Base-by-base conservation (phyloP, 2,113 vertebrate genomes). In the Lagenorhynchus albirostris region DNA sequence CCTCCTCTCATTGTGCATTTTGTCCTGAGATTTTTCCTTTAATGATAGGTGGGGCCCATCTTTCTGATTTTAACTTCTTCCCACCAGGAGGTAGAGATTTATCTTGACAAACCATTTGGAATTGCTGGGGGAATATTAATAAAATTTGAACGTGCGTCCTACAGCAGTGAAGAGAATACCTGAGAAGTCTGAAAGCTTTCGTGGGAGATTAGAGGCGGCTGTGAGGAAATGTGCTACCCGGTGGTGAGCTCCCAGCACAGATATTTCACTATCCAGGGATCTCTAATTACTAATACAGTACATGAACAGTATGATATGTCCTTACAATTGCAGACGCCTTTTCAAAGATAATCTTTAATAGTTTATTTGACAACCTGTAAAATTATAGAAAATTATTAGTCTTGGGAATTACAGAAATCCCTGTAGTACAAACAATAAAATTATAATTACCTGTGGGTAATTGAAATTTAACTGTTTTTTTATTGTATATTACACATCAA, bases 361-460 rank as follows among this genome's bases (percentile, higher is more conserved):
- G 99, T 99, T 99, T 99, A 99, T 99, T 99, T 99, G 98, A 99
- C 99, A 99, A 99, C 98, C 98, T 99, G 99, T 98, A 99, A 99
- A 99, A 99, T 99, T 99, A 99, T 96, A 99, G 99, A 99, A 99
- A 99, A 99, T 99, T 99, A 99, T 99, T 99, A 99, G 98, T 98
- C 99, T 99, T 98, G 98, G 98, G 99, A 99, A 99, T 99, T 99
- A 99, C 97, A 98, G 98, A 99, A 99, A 99, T 99, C 99, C 98
- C 99, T 92, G 91, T 98, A 98, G 98, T 98, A 99, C 97, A 98
- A 98, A 99, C 99, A 99, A 99, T 99, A 99, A 99, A 99, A 99
- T 99, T 99, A 99, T 99, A 99, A 99, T 99, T 99, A 99, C 98
- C 98, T 99, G 98, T 99, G 98, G 98, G 98, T 99, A 99, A 99